These are phyloP conservation scores for Drosophila nikananu DNA, from an alignment of 1,140 invertebrate species.

Conservation along the genomic window DNA sequence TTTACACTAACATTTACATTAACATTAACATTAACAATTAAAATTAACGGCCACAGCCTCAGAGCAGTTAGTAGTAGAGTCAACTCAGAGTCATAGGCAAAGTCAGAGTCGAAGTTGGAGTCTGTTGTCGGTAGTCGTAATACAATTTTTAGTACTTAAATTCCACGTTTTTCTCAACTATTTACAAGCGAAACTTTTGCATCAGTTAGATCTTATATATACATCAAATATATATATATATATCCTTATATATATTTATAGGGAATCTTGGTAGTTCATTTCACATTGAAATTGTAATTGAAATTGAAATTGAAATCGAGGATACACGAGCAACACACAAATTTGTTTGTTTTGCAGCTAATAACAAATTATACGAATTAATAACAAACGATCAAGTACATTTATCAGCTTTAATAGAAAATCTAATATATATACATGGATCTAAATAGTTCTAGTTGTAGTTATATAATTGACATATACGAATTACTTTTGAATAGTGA, in stretches of 20 bases:
- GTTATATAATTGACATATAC: conserved; percentile 63
- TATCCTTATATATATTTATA: conserved; percentile 3
- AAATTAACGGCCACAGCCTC: conserved; percentile 31
- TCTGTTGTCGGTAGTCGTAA: conserved; percentile 40
- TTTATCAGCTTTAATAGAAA: conserved; percentile 83
- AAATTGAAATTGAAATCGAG: conserved; percentile 14
- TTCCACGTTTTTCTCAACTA: conserved; percentile 60
- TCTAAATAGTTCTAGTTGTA: conserved; percentile 52
- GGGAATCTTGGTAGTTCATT: conserved; percentile 69
- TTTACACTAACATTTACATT: conserved; percentile 23
- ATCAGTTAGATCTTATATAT: conserved; percentile 42
- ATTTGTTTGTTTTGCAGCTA: conserved; percentile 35
- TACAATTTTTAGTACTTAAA: conserved; percentile 45
- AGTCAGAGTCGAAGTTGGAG: conserved; percentile 4
- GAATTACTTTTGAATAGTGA: conserved; percentile 58
- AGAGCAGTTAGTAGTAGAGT: conserved; percentile 31
- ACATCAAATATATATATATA: conserved; percentile 20
- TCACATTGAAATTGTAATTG: conserved; percentile 80
- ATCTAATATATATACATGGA: conserved; percentile 65
- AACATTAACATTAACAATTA: conserved; percentile 18
- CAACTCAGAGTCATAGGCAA: not conserved
- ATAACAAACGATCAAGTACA: conserved; percentile 73
- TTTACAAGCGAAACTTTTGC: conserved; percentile 49
- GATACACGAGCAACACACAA: conserved; percentile 20
- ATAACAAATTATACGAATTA: conserved; percentile 76